Base-by-base conservation (phyloP, 2,888 invertebrate species). In the Heliconius ismenius region DNA sequence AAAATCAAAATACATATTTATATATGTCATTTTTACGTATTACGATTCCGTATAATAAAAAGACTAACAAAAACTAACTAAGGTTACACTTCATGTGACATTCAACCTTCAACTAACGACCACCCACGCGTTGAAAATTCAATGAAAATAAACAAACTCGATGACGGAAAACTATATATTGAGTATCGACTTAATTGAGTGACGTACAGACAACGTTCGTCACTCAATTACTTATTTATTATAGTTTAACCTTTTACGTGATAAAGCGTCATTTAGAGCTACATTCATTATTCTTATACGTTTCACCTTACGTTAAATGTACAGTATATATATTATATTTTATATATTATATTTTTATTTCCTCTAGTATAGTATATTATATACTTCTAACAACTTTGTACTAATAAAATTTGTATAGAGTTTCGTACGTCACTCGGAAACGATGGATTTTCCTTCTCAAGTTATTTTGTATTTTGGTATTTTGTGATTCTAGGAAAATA, bases 81-180 rank as follows among this genome's bases (percentile, higher is more conserved):
- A 78, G 75, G 78, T 76, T 67, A 75, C 39, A 67, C 49, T 77
- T 62, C 54, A 65, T 78, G 76, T 78, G 74, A 81, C 43, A 76
- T 68, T 68, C 81, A 81, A 81, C 82, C 83, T 82, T 82, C 81
- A 15, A 63, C 62, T 43, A 67, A 78, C 70, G 63, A 76, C 76
- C 83, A 78, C 82, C 83, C 81, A 83, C 82, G 76, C 75, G 64
- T 78, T 79, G 73, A 70, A 79, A 77, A 79, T 76, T 70, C 76
- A 81, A 80, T 83, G 81, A 81, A 81, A 81, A 82, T 78, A 77
- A 79, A 81, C 81, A 81, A 81, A 83, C 78, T 75, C 77, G 77
- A 76, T 79, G 81, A 82, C 82, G 83, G 83, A 84, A 84, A 83
- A 82, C 79, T 75, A 79, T 77, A 68, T 72, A 63, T 65, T 67